Conservation (phyloP, 2,113 vertebrate species). For the Ailurus styani region DNA sequence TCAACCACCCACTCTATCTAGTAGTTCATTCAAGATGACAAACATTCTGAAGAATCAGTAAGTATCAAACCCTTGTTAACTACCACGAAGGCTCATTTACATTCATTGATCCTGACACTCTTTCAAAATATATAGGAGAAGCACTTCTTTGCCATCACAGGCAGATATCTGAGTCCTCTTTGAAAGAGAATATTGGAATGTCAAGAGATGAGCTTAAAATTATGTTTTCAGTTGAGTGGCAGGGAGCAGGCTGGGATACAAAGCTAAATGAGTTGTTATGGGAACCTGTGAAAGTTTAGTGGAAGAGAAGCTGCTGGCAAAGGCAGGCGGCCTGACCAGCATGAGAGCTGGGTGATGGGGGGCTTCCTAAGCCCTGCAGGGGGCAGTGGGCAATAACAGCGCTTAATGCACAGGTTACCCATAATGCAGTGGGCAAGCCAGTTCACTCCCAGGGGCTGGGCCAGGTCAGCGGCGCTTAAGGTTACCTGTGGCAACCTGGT, state of each 20-base stretch:
- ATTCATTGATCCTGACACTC: not conserved
- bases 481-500: accelerated
- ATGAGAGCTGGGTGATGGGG: not conserved
- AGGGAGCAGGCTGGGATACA: not conserved
- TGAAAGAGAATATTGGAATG: not conserved
- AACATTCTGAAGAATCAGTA: not conserved
- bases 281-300: not conserved
- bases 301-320: not conserved
- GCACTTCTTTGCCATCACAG: not conserved
- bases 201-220: not conserved
- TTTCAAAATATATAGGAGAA: not conserved
- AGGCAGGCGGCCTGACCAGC: not conserved
- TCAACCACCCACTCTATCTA: not conserved
- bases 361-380: not conserved
- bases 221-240: not conserved
- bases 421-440: not conserved
- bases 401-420: not conserved
- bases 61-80: not conserved
- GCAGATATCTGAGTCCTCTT: not conserved
- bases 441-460: not conserved
- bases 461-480: no score
- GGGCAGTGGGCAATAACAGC: not conserved
- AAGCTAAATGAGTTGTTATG: not conserved
- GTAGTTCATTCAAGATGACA: not conserved
- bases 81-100: not conserved